A percentile compares a stretch with the other conserved stretches of the same genome.
Conservation (phyloP, 2,797 vertebrate genomes). For the Psittacula derbiana region DNA sequence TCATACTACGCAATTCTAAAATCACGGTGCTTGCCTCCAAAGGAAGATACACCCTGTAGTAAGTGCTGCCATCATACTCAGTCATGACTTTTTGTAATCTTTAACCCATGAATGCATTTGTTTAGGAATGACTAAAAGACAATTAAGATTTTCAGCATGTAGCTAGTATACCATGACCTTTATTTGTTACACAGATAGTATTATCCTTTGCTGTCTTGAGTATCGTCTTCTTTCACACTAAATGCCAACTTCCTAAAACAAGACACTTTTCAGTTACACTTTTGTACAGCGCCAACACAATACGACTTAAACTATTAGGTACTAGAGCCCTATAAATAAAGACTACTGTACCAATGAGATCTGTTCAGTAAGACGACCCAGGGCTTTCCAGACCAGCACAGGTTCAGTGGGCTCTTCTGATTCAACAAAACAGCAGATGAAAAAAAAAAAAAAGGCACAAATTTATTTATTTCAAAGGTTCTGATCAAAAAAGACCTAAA, state of each 20-base stretch:
- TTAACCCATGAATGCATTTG: background rate
- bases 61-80: background rate
- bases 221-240: background rate
- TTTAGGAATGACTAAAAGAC: background rate
- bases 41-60: background rate
- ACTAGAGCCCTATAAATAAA: background rate
- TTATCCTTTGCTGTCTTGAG: background rate
- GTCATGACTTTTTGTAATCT: background rate
- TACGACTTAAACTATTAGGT: background rate
- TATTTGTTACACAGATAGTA: background rate
- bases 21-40: background rate
- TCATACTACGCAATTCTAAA: background rate
- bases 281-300: background rate
- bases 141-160: background rate
- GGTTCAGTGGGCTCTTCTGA: background rate
- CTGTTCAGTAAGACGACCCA: background rate
- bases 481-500: background rate
- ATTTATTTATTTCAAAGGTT: background rate
- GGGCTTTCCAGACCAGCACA: background rate
- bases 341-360: background rate
- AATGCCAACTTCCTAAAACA: background rate
- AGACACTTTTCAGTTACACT: background rate
- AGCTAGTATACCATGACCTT: background rate
- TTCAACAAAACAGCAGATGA: background rate
- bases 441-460: background rate